These are phyloP conservation scores for Branchipolynoe longqiensis DNA, from an alignment of 2,888 invertebrate species.

Conservation along the genomic window DNA sequence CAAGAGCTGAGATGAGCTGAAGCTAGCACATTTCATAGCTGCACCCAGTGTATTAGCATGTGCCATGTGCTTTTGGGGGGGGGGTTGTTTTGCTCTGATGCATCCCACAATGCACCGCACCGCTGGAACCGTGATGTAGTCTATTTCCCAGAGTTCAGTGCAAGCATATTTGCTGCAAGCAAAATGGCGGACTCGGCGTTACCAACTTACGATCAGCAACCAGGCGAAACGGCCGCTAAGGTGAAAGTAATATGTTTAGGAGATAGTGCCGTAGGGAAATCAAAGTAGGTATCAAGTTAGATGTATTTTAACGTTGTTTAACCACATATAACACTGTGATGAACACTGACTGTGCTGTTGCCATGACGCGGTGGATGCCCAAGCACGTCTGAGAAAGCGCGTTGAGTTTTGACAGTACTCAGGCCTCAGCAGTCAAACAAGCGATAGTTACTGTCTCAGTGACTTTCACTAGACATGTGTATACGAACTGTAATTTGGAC, in stretches of 20 bases:
- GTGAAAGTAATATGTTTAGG: constrained; percentile 84
- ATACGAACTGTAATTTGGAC: too few relatives aligned
- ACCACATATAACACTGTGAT: background rate
- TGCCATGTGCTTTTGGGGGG: too few relatives aligned
- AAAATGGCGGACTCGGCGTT: constrained; percentile 65
- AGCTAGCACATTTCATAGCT: too few relatives aligned
- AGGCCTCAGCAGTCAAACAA: too few relatives aligned
- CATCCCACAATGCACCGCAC: too few relatives aligned
- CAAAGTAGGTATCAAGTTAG: constrained; percentile 82
- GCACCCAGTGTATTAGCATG: too few relatives aligned
- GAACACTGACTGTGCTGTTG: background rate
- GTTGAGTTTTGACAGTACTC: too few relatives aligned
- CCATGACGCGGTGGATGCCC: constrained; percentile 44
- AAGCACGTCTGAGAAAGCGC: background rate
- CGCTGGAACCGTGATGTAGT: too few relatives aligned
- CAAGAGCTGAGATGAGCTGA: too few relatives aligned
- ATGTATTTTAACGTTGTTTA: background rate
- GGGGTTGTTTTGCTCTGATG: too few relatives aligned
- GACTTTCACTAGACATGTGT: too few relatives aligned
- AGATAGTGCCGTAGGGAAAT: constrained; percentile 85
- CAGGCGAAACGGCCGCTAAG: constrained; percentile 72
- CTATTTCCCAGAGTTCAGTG: constrained; percentile 18
- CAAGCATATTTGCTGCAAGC: constrained; percentile 55
- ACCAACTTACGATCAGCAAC: constrained; percentile 65
- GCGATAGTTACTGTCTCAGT: too few relatives aligned